Conservation (phyloP, 2,113 vertebrate species). For the Empidonax traillii region DNA sequence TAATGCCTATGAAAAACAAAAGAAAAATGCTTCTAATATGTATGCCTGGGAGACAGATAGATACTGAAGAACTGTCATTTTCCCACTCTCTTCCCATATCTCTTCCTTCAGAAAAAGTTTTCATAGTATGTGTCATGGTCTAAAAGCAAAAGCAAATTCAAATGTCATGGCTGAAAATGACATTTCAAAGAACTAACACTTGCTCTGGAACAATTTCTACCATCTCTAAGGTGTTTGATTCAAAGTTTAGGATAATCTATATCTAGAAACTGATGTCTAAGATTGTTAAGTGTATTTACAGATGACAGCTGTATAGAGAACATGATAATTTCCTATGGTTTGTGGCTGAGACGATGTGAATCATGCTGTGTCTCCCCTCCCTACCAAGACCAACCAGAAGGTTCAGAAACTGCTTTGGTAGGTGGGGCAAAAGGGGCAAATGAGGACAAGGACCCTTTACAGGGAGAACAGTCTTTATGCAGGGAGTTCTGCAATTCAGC, state of each 20-base stretch:
- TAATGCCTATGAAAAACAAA: background rate
- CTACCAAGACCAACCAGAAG: background rate
- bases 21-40: background rate
- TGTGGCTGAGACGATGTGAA: background rate
- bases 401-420: background rate
- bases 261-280: background rate
- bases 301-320: background rate
- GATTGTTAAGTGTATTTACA: background rate
- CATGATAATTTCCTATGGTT: background rate
- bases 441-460: background rate
- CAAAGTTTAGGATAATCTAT: background rate
- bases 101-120: background rate
- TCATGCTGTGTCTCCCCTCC: rapidly evolving
- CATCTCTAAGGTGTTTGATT: background rate
- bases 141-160: background rate
- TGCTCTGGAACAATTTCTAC: background rate
- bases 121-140: background rate
- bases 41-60: background rate
- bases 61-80: background rate
- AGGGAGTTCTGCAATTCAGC: background rate
- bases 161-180: background rate
- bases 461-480: background rate
- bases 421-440: background rate
- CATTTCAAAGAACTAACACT: conserved; percentile 6
- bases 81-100: background rate